Base-by-base conservation (phyloP, 2,797 vertebrate genomes). In the Sandelia bainsii region DNA sequence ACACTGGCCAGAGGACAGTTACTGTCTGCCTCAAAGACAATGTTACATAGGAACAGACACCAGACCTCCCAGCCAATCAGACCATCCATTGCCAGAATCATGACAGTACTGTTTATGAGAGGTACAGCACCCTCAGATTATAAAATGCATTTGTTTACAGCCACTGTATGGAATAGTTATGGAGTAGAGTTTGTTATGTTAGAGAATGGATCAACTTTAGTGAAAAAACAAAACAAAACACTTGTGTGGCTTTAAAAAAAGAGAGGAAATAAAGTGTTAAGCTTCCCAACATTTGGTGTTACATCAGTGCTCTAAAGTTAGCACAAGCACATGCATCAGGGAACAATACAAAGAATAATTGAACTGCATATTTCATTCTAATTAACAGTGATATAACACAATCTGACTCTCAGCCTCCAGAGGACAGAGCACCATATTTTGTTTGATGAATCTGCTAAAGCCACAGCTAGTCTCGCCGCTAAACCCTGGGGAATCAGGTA, bases 301-400 rank as follows among this genome's bases (percentile, higher is more conserved):
- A 85, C 84, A 91, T 94, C 89, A 91, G 90, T 86, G 87, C 90
- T 91, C 90, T 80, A 86, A 84, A 70, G 89, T 92, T 93, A 93
- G 91, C 86, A 74, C 42, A 58, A 77, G 63, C 83, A 61, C 76
- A 69, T 69, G 86, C 75, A 62, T 91, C 88, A 91, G 91, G 83
- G 91, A 93, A 90, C 93, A 93, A 94, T 92, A 87, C 91, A 89
- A 89, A 91, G 92, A 93, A 93, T 94, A 94, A 95, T 89, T 93
- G 93, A 93, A 93, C 89, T 85, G 91, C 92, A 94, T 94, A 95
- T 94, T 94, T 94, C 92, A 92, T 93, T 94, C 93, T 94, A 95
- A 95, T 95, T 95, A 95, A 94, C 92, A 87, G 92, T 93, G 93
- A 94, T 95, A 93, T 92, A 93, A 95, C 84, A 87, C 93, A 90